These are phyloP conservation scores for Drosophila seguyi DNA, from an alignment of 1,140 invertebrate species.

Conservation along the genomic window DNA sequence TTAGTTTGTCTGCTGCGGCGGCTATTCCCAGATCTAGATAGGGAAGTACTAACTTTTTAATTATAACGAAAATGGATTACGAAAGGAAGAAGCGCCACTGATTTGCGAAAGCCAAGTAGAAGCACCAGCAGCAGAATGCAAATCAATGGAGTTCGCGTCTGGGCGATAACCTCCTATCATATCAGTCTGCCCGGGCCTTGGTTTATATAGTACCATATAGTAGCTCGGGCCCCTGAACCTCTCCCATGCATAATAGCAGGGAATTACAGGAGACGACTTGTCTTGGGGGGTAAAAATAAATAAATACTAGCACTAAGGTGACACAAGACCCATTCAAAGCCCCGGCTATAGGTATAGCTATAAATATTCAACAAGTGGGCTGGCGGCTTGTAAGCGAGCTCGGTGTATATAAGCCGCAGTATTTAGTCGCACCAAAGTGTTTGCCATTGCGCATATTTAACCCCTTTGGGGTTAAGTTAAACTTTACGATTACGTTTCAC, in stretches of 20 bases:
- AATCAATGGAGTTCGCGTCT: constrained; percentile 70
- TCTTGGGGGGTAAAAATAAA: constrained; percentile 17
- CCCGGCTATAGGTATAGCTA: constrained; percentile 12
- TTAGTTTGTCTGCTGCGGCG: constrained; percentile 34
- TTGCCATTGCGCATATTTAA: constrained; percentile 80
- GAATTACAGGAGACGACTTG: constrained; percentile 37
- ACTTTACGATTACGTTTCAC: constrained; percentile 72
- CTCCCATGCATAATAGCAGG: constrained; percentile 47
- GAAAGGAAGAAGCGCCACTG: constrained; percentile 22
- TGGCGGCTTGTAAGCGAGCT: constrained; percentile 49
- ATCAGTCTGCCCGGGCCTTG: constrained; percentile 39
- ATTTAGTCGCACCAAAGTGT: constrained; percentile 43
- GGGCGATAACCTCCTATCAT: constrained; percentile 71
- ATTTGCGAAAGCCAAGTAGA: too few relatives aligned
- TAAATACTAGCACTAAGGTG: constrained; percentile 66
- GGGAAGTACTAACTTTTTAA: constrained; percentile 46
- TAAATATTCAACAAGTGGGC: constrained; percentile 77
- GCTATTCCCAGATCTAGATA: constrained; percentile 53
- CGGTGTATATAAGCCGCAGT: constrained; percentile 10
- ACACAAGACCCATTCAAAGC: constrained; percentile 40
- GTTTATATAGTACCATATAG: constrained; percentile 7
- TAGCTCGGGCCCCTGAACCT: constrained; percentile 23
- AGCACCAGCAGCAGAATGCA: constrained; percentile 47
- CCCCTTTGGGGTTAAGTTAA: constrained; percentile 80
- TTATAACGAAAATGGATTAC: constrained; percentile 37